phyloP scores from a whole-genome alignment of 1,140 invertebrate species.

The Oncopeltus fasciatus region DNA sequence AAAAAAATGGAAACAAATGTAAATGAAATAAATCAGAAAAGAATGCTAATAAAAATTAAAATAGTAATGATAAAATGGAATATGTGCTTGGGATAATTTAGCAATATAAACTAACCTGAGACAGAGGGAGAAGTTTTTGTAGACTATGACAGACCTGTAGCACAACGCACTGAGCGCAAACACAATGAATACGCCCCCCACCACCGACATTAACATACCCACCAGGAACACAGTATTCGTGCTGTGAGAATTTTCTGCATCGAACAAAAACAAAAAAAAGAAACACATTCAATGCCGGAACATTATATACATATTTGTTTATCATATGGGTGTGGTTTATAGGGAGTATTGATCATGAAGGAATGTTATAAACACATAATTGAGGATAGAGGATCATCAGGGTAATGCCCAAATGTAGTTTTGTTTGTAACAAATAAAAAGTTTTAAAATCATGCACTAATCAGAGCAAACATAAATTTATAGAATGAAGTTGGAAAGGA shows the following conservation, averaged over 20 bases:
- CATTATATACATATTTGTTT: not conserved
- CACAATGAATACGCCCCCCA: constrained; percentile 94
- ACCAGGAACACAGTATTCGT: constrained; percentile 92
- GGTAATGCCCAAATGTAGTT: not conserved
- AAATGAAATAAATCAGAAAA: constrained; percentile 1
- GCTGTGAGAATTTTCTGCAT: constrained; percentile 78
- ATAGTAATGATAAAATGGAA: not conserved
- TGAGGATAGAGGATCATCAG: not conserved
- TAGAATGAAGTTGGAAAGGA: too few relatives aligned
- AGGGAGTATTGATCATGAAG: not conserved
- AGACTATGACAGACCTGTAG: constrained; percentile 97
- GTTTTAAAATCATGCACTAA: not conserved
- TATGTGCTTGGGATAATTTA: constrained; percentile 10
- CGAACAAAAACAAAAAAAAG: constrained; percentile 18
- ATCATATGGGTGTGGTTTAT: not conserved
- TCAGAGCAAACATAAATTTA: not conserved
- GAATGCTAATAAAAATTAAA: not conserved
- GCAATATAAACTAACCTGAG: constrained; percentile 66
- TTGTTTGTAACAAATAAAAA: not conserved
- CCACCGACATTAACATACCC: constrained; percentile 92
- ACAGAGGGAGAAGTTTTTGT: constrained; percentile 93
- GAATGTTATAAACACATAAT: not conserved
- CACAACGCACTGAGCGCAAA: constrained; percentile 96
- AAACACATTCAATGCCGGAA: constrained; percentile 3
- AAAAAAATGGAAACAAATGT: not conserved